These are phyloP conservation scores for Peromyscus aztecus DNA, from an alignment of 2,797 vertebrate genomes.

Conservation along the genomic window DNA sequence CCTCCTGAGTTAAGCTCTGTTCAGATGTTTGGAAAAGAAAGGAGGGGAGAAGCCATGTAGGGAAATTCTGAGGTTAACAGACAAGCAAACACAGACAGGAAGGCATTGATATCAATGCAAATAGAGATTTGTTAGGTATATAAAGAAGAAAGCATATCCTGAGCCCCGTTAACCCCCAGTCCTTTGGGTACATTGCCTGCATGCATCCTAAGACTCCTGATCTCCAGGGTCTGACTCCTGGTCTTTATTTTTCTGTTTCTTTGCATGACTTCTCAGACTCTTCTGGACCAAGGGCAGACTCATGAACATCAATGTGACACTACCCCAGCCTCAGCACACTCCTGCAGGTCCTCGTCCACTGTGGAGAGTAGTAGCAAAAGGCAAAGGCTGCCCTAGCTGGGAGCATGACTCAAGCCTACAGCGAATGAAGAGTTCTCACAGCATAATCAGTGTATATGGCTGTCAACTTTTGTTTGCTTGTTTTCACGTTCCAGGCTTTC, in stretches of 20 bases:
- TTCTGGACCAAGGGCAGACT: neutral
- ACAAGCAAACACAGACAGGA: neutral
- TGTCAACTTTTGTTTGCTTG: neutral
- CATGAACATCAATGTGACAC: neutral
- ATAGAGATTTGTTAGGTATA: neutral
- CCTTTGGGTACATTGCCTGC: neutral
- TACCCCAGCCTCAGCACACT: neutral
- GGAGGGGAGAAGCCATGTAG: too few species aligned
- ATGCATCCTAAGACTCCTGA: neutral
- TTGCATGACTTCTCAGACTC: conserved; percentile 57
- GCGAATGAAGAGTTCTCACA: neutral
- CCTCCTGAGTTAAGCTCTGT: conserved; percentile 40
- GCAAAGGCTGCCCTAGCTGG: neutral
- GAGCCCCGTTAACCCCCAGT: neutral
- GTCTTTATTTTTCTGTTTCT: conserved; percentile 42
- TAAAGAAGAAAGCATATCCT: neutral
- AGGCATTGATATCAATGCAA: neutral
- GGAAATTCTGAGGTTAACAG: neutral
- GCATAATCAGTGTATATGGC: neutral
- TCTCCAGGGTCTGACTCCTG: neutral
- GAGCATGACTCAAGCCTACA: neutral
- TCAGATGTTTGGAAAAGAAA: conserved; percentile 48
- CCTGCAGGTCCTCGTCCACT: neutral
- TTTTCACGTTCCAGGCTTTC: neutral
- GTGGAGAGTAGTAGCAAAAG: neutral